Conservation (phyloP, 2,888 invertebrate genomes). For the Meteorus colon region DNA sequence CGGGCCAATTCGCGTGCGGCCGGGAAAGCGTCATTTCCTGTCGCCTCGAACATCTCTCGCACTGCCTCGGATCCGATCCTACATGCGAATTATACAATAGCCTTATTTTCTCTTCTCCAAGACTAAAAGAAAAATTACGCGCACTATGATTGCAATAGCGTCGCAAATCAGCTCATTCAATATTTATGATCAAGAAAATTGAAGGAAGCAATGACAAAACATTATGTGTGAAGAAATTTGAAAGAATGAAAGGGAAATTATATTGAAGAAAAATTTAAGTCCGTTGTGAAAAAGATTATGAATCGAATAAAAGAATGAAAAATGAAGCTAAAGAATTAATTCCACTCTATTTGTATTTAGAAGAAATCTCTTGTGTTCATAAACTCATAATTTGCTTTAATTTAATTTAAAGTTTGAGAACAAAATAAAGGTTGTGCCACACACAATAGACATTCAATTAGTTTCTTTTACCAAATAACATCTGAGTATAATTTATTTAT, state of each 20-base stretch:
- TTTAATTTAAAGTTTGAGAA: slow-evolving; percentile 13
- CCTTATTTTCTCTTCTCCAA: slow-evolving; percentile 15
- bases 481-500: not conserved
- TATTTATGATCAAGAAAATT: slow-evolving; percentile 32
- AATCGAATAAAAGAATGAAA: slow-evolving; percentile 31
- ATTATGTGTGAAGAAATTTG: slow-evolving; percentile 48
- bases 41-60: slow-evolving; percentile 42
- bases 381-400: not conserved
- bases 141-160: not conserved
- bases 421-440: slow-evolving; percentile 22
- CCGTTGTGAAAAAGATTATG: slow-evolving; percentile 30
- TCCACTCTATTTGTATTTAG: slow-evolving; percentile 8
- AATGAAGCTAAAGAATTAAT: slow-evolving; percentile 4
- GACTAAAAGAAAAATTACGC: not conserved
- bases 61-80: slow-evolving; percentile 42
- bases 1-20: slow-evolving; percentile 42
- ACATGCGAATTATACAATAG: slow-evolving; percentile 3
- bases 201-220: slow-evolving; percentile 21
- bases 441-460: not conserved
- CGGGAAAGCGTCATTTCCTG: slow-evolving; percentile 19
- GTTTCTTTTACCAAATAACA: slow-evolving; percentile 3
- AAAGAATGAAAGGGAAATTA: not conserved
- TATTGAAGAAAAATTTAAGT: slow-evolving; percentile 33
- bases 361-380: not conserved
- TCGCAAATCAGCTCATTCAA: slow-evolving; percentile 31